Percentiles rank a stretch among this genome's conserved stretches.
phyloP scores from a whole-genome alignment of 2,888 invertebrate genomes.

The Neria commutata region DNA sequence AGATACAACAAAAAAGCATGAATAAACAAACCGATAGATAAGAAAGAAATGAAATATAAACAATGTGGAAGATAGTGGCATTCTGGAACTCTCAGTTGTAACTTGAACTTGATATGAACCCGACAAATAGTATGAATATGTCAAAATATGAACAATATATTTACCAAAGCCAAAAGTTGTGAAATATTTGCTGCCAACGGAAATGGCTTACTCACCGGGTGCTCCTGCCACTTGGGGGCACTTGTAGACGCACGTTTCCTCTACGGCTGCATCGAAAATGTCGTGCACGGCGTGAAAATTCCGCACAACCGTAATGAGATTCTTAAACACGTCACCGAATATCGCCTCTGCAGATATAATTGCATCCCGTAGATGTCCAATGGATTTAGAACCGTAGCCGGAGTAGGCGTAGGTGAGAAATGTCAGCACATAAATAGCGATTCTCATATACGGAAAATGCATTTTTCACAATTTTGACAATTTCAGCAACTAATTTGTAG shows the following conservation, averaged over 20 bases:
- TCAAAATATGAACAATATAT: no score
- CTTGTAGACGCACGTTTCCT: slow-evolving; percentile 78
- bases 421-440: slow-evolving; percentile 75
- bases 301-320: slow-evolving; percentile 74
- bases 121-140: no score
- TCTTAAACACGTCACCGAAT: slow-evolving; percentile 77
- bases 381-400: slow-evolving; percentile 78
- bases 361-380: slow-evolving; percentile 77
- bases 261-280: slow-evolving; percentile 83
- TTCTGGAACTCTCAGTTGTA: no score
- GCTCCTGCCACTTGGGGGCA: slow-evolving; percentile 63
- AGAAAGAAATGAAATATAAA: no score
- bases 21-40: no score
- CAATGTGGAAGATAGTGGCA: no score
- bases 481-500: neutral
- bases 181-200: no score
- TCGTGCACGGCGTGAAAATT: slow-evolving; percentile 80
- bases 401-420: slow-evolving; percentile 81
- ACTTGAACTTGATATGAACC: no score
- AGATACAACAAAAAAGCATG: no score
- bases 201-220: slow-evolving; percentile 64
- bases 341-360: slow-evolving; percentile 80
- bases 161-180: no score
- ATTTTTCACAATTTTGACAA: no score
- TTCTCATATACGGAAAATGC: slow-evolving; percentile 78